A percentile compares a stretch with the other conserved stretches of the same genome.
phyloP scores from a whole-genome alignment of 2,888 invertebrate species.

The Nowickia ferox region DNA sequence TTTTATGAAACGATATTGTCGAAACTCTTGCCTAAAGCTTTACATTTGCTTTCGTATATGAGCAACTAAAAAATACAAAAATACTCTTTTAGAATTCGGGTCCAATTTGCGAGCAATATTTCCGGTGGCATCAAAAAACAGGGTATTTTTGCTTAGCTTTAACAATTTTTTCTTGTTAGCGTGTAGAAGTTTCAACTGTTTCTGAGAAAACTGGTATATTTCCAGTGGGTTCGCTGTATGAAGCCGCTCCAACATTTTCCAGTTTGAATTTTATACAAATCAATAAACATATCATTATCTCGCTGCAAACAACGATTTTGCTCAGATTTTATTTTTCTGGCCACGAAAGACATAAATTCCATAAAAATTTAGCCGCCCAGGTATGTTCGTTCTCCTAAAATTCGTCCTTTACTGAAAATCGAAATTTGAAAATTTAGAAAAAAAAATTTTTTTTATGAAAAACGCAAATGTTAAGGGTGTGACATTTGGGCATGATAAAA shows the following conservation, averaged over 20 bases:
- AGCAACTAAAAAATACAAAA: constrained; percentile 11
- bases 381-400: too few relatives aligned
- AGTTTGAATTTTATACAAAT: constrained; percentile 14
- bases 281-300: constrained; percentile 4
- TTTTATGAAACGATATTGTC: too few relatives aligned
- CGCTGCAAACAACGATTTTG: constrained; percentile 3
- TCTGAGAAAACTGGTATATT: background rate
- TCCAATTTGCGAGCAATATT: constrained; percentile 4
- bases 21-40: too few relatives aligned
- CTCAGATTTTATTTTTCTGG: constrained; percentile 23
- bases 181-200: background rate
- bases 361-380: too few relatives aligned
- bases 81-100: background rate
- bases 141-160: constrained; percentile 10
- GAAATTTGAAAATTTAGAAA: too few relatives aligned
- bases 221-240: constrained; percentile 1
- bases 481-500: too few relatives aligned
- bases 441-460: too few relatives aligned
- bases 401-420: too few relatives aligned
- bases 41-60: background rate
- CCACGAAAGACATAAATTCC: too few relatives aligned
- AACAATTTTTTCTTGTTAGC: background rate
- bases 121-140: constrained; percentile 31
- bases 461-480: too few relatives aligned
- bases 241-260: constrained; percentile 20